Evolutionary conservation across 2,888 invertebrate genomes (phyloP), one percentile per base, ranked within the genome.

Genomic region (Callyntrura guangdongensis): DNA sequence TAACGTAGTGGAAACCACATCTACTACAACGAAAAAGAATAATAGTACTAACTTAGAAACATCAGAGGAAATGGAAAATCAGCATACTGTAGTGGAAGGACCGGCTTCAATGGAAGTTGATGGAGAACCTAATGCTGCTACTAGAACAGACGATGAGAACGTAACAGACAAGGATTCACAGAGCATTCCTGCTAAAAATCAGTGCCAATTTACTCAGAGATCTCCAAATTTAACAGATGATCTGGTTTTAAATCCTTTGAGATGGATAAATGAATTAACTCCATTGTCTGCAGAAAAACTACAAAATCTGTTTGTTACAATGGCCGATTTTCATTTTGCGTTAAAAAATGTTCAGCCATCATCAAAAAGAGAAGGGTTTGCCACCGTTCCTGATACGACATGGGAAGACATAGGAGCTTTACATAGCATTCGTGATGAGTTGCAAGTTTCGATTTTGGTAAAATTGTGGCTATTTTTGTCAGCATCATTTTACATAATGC

Each of bases 351-450:
- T 98, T 6, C 98, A 98, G 95, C 99, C 99, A 0, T 98, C 98
- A 82, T 97, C 99, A 0, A 99, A 99, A 94, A 96, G 99, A 93
- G 99, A 99, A 96, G 99, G 99, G 81, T 99, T 99, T 95, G 98
- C 98, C 0, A 99, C 99, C 0, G 98, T 99, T 14, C 99, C 99
- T 1, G 98, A 99, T 95, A 98, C 98, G 0, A 98, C 98, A 0
- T 99, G 99, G 99, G 97, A 98, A 59, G 99, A 99, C 95, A 97
- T 99, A 93, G 99, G 99, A 0, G 99, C 99, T 0, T 95, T 99
- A 82, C 96, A 96, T 82, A 97, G 97, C 94, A 97, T 99, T 69
- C 96, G 99, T 85, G 97, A 98, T 94, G 98, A 99, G 94, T 95
- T 99, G 53, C 97, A 98, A 95, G 96, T 98, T 95, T 97, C 98